Percentiles rank a stretch among this genome's conserved stretches.
These are phyloP conservation scores for Clivina fossor DNA, from an alignment of 2,888 invertebrate species.

Conservation along the genomic window DNA sequence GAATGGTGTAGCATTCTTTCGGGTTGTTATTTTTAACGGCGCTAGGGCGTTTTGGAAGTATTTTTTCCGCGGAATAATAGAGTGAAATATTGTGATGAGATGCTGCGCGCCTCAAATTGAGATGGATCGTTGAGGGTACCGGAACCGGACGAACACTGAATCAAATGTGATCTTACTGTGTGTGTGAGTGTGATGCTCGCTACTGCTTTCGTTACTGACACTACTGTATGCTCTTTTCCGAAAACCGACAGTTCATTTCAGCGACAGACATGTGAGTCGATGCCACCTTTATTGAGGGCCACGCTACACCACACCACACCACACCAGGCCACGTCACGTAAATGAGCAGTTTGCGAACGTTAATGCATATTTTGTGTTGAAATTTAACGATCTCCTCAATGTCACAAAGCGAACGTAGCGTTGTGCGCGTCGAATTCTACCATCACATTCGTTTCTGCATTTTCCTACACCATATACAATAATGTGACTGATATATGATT, in stretches of 20 bases:
- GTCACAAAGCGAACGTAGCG: no score
- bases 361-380: conserved; percentile 31
- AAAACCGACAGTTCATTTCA: no score
- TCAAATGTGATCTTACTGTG: no score
- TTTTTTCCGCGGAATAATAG: conserved; percentile 45
- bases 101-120: conserved; percentile 42
- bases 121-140: conserved; percentile 42
- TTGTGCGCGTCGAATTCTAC: no score
- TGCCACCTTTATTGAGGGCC: no score
- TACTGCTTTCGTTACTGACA: background rate
- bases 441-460: no score
- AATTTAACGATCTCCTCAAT: conserved; percentile 11
- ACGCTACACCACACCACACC: no score
- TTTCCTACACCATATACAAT: no score
- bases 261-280: no score
- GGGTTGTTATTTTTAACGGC: conserved; percentile 46
- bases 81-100: conserved; percentile 47
- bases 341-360: conserved; percentile 8
- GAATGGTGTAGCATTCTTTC: conserved; percentile 47
- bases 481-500: no score
- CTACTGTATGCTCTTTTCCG: conserved; percentile 22
- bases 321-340: conserved; percentile 2
- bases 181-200: conserved; percentile 27
- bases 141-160: conserved; percentile 25
- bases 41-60: conserved; percentile 36